Evolutionary conservation across 2,113 vertebrate genomes (phyloP).

Genomic region (Myocastor coypus): DNA sequence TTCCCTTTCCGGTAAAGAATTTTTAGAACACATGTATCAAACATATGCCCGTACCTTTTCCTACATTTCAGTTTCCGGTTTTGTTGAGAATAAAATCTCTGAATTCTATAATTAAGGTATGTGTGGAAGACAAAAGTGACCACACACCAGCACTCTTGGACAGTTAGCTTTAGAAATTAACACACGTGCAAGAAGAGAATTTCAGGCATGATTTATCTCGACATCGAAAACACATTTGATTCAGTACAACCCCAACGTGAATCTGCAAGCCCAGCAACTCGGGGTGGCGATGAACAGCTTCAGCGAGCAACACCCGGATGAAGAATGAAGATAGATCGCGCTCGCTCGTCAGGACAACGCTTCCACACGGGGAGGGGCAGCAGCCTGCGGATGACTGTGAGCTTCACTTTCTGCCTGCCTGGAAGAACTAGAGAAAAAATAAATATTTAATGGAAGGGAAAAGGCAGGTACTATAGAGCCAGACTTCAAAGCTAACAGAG

Average conservation of each 20-base stretch:
- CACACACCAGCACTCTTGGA: not conserved
- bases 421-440: constrained; percentile 60
- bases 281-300: constrained; percentile 61
- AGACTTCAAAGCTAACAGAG: constrained; percentile 48
- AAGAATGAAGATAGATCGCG: constrained; percentile 72
- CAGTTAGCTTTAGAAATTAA: constrained; percentile 67
- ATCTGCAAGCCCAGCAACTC: constrained; percentile 75
- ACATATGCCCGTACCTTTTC: not conserved
- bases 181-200: constrained; percentile 58
- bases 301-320: constrained; percentile 58
- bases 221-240: constrained; percentile 69
- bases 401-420: constrained; percentile 10
- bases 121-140: not conserved
- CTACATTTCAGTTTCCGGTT: not conserved
- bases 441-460: constrained; percentile 78
- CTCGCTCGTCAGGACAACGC: constrained; percentile 47
- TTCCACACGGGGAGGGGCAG: constrained; percentile 18
- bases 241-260: constrained; percentile 67
- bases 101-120: not conserved
- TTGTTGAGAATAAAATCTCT: constrained; percentile 3
- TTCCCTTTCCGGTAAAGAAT: not conserved
- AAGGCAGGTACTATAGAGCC: constrained; percentile 51
- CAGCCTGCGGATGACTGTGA: constrained; percentile 60
- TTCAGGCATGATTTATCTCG: constrained; percentile 61
- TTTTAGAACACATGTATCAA: not conserved